Conservation (phyloP, 2,797 vertebrate species). For the Lagorchestes hirsutus region DNA sequence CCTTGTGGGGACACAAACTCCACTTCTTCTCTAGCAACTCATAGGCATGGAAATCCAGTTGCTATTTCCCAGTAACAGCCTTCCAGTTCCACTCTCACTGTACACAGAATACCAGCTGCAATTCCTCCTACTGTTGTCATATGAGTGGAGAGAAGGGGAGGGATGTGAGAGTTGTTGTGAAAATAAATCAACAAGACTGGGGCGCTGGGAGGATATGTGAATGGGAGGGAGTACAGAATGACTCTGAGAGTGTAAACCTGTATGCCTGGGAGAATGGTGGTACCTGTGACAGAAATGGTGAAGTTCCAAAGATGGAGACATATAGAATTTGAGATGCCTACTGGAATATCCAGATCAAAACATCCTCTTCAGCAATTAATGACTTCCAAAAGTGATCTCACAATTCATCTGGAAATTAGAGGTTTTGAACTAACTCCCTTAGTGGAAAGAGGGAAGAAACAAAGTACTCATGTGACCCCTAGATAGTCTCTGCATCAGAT, state of each 20-base stretch:
- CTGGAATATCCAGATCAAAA: background rate
- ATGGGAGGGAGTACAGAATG: background rate
- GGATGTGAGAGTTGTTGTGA: background rate
- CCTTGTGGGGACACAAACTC: background rate
- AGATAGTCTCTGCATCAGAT: background rate
- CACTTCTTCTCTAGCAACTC: background rate
- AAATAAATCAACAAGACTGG: background rate
- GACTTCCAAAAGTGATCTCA: background rate
- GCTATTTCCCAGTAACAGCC: background rate
- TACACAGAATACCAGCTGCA: background rate
- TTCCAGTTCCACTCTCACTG: background rate
- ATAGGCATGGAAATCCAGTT: background rate
- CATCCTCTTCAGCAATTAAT: background rate
- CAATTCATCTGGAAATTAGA: background rate
- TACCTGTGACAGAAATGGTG: background rate
- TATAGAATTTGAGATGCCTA: background rate
- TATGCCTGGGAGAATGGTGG: background rate
- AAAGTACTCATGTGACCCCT: background rate
- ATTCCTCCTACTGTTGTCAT: background rate
- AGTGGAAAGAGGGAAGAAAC: background rate
- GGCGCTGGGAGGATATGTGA: background rate
- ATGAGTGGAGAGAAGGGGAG: background rate
- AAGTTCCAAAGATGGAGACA: background rate
- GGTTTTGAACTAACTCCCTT: background rate
- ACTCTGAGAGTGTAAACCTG: background rate